Base-by-base conservation (phyloP, 1,140 invertebrate genomes). In the Heliconius congener region DNA sequence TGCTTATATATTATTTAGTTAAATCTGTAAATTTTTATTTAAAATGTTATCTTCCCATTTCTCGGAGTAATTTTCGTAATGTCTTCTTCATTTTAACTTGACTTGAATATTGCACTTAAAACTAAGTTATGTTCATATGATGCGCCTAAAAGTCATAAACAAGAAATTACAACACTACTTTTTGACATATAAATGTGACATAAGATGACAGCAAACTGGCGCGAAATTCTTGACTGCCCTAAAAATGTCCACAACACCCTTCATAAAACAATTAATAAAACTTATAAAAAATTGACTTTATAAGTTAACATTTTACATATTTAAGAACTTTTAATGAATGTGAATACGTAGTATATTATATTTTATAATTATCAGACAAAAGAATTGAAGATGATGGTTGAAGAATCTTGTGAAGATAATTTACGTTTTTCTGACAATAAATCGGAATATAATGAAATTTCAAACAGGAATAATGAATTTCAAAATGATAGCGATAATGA, bases 401-500 rank as follows among this genome's bases (percentile, higher is more conserved):
- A 66, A 66, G 60, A 27, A 27, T 66, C 27, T 66, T 66, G 23
- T 66, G 60, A 27, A 13, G 60, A 30, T 30, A 27, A 66, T 30
- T 66, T 66, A 66, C 23, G 23, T 66, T 19, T 23, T 57, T n/a
- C 19, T n/a, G 60, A 30, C 9, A 27, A 66, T 6, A 66, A 66
- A 30, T n/a, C n/a, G 23, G n/a, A 57, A 57, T 3, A 57, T 57
- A n/a, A 30, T 30, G 60, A 30, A 27, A 13, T 4, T 27, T 13
- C 60, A 30, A 66, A 66, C 11, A 27, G 11, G 11, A 66, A 66
- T 27, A 66, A 27, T 66, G 60, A 66, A 66, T 13, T 30, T 27
- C 55, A 23, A 23, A 57, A 30, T 66, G 23, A 27, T 57, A 81
- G 76, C 39, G 86, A 88, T 72, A 73, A 81, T 55, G 84, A 81